Percentiles rank a stretch among this genome's conserved stretches.
Evolutionary conservation across 2,888 invertebrate genomes (phyloP).

Genomic region (Balanococcus diminutus): DNA sequence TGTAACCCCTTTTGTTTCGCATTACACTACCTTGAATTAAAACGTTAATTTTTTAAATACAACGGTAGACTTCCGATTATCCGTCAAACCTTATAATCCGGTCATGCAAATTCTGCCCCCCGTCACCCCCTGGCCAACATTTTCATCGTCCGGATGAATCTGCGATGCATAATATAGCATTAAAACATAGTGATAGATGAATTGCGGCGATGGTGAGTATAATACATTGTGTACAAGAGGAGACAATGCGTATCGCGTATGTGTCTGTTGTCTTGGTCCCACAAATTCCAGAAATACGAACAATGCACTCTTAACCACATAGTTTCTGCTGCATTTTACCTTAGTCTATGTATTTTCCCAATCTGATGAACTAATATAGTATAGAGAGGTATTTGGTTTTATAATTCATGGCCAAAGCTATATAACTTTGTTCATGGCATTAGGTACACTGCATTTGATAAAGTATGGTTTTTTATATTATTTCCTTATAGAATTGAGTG

Average conservation of each 20-base stretch:
- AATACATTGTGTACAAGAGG: not conserved
- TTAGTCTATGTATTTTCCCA: not conserved
- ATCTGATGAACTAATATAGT: not conserved
- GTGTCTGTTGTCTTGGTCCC: not conserved
- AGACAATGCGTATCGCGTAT: not conserved
- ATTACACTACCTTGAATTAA: not conserved
- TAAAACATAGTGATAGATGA: not conserved
- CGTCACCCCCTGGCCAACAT: not conserved
- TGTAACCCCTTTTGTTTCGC: not conserved
- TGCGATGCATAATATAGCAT: not conserved
- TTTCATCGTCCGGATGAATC: not conserved
- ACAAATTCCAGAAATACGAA: not conserved
- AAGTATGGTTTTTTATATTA: too few species aligned
- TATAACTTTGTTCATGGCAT: too few species aligned
- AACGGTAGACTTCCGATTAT: not conserved
- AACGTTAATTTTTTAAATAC: constrained; percentile 5
- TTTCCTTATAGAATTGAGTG: too few species aligned
- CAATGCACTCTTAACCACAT: not conserved
- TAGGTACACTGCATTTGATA: too few species aligned
- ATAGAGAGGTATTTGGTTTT: too few species aligned
- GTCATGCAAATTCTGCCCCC: not conserved
- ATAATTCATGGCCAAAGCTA: too few species aligned
- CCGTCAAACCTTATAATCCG: not conserved
- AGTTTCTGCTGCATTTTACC: not conserved
- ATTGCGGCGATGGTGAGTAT: not conserved